Evolutionary conservation across 2,888 invertebrate species (phyloP).

Genomic region (Tenthredo scrophulariae): DNA sequence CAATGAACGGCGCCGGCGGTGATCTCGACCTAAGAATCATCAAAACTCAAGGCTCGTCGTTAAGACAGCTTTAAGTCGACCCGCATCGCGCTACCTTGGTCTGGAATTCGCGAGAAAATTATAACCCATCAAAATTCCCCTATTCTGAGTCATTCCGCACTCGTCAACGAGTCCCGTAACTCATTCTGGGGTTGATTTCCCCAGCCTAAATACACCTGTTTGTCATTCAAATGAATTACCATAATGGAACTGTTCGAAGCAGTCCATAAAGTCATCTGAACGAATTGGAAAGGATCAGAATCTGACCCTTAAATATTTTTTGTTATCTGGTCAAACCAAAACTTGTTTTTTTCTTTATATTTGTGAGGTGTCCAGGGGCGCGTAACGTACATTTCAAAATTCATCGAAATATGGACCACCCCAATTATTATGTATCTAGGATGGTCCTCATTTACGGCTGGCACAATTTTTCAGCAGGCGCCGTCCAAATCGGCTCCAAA

Average conservation of each 20-base stretch:
- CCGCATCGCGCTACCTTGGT: constrained; percentile 12
- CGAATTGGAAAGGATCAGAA: neutral
- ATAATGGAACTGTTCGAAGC: neutral
- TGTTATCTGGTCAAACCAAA: no score
- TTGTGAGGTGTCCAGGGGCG: no score
- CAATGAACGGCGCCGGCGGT: neutral
- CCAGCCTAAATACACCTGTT: neutral
- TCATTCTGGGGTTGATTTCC: constrained; percentile 6
- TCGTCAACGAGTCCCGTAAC: constrained; percentile 34
- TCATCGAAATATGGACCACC: no score
- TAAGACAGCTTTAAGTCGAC: neutral
- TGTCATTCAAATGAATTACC: neutral
- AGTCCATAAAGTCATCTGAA: neutral
- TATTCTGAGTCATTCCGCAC: constrained; percentile 44
- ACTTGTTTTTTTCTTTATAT: no score
- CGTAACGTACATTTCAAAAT: no score
- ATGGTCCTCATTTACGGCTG: no score
- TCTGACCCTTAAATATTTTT: no score
- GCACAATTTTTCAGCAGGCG: no score
- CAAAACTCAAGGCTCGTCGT: constrained; percentile 27
- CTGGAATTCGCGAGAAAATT: constrained; percentile 52
- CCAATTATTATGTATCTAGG: no score
- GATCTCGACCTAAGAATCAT: constrained; percentile 15
- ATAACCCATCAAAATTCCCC: constrained; percentile 43
- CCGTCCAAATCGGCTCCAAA: no score